Base-by-base conservation (phyloP, 1,140 invertebrate genomes). In the Microplitis demolitor region DNA sequence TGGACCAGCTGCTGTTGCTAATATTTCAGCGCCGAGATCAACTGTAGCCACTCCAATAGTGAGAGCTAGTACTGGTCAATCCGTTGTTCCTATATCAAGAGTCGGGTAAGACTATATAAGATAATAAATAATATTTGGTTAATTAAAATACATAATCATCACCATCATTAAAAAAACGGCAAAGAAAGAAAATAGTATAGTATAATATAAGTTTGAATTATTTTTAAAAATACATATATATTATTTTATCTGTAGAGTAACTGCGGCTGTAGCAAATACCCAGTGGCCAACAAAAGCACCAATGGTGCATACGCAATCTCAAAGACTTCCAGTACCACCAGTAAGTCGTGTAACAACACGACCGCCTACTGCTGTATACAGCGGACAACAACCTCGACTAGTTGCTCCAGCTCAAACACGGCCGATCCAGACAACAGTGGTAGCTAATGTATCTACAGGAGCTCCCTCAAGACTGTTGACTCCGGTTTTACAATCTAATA, bases 1-100 rank as follows among this genome's bases (percentile, higher is more conserved):
- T 66, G 84, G 83, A 68, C 84, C 88, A 68, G 88, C 88, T 37
- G 86, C 88, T 56, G 89, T 89, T 1, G 89, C 89, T 9, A 89
- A 87, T 77, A 89, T 89, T 71, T 83, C 88, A 54, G 86, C 85
- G 14, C 87, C 88, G 13, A 80, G 87, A 78, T 86, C 88, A 24
- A 83, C 87, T 4, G 83, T 88, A 31, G 87, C 88, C 34, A 88
- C 88, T 51, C 88, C 88, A 16, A 88, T 89, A 60, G 81, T 88
- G 6, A 78, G 88, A 72, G 82, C 84, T 3, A 82, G 78, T 68
- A 75, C 82, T 31, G 80, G 78, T 35, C 80, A 81, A 76, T 76
- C 79, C 24, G 78, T 83, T 58, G 64, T 72, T 35, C 79, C 82
- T 8, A 80, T 83, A 66, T 79, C 81, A 9, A 78, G 84, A 77